phyloP scores from a whole-genome alignment of 2,113 vertebrate species.

The Lophochroa leadbeateri region DNA sequence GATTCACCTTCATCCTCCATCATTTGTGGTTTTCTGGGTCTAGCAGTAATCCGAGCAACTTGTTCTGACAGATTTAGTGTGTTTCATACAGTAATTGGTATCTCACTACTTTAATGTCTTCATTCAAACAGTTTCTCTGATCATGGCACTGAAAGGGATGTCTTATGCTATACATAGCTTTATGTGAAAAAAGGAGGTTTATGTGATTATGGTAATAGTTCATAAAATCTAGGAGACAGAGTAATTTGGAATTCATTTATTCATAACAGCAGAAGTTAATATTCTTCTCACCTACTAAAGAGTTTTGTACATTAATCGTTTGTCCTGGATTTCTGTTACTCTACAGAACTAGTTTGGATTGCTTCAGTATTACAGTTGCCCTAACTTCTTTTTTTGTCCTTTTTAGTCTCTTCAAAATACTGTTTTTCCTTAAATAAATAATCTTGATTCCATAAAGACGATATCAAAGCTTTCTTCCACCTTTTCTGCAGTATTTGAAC shows the following conservation, averaged over 20 bases:
- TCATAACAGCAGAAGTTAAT: constrained; percentile 9
- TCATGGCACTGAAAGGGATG: neutral
- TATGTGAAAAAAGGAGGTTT: neutral
- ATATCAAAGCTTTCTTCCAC: neutral
- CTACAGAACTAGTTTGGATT: neutral
- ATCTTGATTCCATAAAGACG: neutral
- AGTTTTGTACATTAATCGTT: neutral
- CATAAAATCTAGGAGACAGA: constrained; percentile 1
- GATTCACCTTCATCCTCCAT: neutral
- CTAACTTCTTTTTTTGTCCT: neutral
- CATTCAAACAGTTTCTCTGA: constrained; percentile 56
- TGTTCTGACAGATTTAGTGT: constrained; percentile 30
- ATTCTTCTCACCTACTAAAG: neutral
- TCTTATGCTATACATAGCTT: neutral
- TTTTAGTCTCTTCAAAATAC: neutral
- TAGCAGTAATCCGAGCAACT: neutral
- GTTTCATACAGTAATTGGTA: constrained; percentile 31
- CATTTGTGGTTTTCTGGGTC: neutral
- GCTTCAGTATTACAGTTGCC: neutral
- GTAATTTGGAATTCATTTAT: constrained; percentile 58
- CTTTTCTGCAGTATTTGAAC: neutral
- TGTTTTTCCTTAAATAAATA: constrained; percentile 17
- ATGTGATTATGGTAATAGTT: constrained; percentile 10
- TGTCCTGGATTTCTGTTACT: neutral
- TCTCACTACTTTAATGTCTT: constrained; percentile 39